phyloP scores from a whole-genome alignment of 2,888 invertebrate genomes.

The Leptinotarsa haldemani region DNA sequence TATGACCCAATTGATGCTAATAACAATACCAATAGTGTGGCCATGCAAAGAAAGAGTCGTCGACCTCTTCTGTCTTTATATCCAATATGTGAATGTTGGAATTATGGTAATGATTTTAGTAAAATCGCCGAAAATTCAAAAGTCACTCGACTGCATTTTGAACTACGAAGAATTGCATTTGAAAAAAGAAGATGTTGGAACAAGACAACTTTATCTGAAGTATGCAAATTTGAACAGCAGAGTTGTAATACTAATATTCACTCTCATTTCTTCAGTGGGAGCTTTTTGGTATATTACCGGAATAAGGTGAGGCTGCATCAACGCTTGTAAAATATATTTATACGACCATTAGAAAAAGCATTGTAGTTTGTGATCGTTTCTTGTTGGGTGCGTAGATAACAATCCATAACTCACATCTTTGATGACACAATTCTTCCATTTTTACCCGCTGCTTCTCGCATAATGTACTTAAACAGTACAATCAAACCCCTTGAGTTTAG shows the following conservation, averaged over 20 bases:
- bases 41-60: not conserved
- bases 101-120: not conserved
- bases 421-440: too few relatives aligned
- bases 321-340: too few relatives aligned
- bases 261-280: not conserved
- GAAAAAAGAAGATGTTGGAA: not conserved
- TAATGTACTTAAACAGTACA: too few relatives aligned
- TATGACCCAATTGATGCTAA: not conserved
- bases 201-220: not conserved
- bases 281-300: not conserved
- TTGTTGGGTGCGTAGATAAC: too few relatives aligned
- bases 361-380: too few relatives aligned
- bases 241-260: not conserved
- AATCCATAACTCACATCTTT: too few relatives aligned
- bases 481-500: too few relatives aligned
- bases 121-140: not conserved
- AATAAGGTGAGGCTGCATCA: not conserved
- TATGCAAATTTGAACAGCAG: not conserved
- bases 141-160: not conserved
- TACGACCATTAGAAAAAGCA: too few relatives aligned
- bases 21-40: not conserved
- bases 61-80: not conserved
- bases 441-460: too few relatives aligned
- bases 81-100: constrained; percentile 2
- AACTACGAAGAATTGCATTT: not conserved